Percentiles rank a stretch among this genome's conserved stretches.
Evolutionary conservation across 1,140 invertebrate genomes (phyloP).

Genomic region (Zaprionus taronus): DNA sequence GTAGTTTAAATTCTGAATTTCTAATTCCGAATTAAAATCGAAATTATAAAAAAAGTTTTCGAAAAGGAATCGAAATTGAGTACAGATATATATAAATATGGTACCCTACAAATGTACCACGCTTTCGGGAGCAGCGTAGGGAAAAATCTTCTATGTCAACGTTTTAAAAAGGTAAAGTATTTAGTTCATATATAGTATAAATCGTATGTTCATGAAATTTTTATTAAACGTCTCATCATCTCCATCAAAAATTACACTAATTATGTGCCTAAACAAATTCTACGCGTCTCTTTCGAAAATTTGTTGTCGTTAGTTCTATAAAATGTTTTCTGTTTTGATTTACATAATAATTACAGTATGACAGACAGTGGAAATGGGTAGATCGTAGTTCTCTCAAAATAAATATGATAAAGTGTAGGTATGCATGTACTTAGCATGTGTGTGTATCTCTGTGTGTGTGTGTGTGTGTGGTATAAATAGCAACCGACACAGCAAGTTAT

Average conservation of each 20-base stretch:
- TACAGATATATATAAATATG: not conserved
- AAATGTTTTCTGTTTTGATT: conserved; percentile 67
- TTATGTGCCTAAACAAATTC: conserved; percentile 78
- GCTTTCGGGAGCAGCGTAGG: not conserved
- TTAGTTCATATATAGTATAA: not conserved
- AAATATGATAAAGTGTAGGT: conserved; percentile 14
- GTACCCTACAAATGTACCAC: not conserved
- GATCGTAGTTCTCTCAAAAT: conserved; percentile 14
- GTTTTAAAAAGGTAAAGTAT: not conserved
- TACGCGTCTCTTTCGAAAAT: conserved; percentile 46
- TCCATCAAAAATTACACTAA: conserved; percentile 70
- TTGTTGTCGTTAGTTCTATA: conserved; percentile 60
- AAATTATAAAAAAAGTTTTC: not conserved
- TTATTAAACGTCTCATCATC: conserved; percentile 71
- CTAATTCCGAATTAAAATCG: too few species aligned
- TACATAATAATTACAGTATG: conserved; percentile 79
- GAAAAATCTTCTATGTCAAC: not conserved
- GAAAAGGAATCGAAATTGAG: not conserved
- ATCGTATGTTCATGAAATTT: conserved; percentile 63
- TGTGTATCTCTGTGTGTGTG: conserved; percentile 1
- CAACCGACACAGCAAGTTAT: conserved; percentile 26
- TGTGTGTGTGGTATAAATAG: conserved; percentile 19
- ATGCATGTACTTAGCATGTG: conserved; percentile 20
- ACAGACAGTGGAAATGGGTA: conserved; percentile 51
- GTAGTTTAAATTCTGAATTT: too few species aligned